phyloP scores from a whole-genome alignment of 2,888 invertebrate species.

The Oscheius sp. region DNA sequence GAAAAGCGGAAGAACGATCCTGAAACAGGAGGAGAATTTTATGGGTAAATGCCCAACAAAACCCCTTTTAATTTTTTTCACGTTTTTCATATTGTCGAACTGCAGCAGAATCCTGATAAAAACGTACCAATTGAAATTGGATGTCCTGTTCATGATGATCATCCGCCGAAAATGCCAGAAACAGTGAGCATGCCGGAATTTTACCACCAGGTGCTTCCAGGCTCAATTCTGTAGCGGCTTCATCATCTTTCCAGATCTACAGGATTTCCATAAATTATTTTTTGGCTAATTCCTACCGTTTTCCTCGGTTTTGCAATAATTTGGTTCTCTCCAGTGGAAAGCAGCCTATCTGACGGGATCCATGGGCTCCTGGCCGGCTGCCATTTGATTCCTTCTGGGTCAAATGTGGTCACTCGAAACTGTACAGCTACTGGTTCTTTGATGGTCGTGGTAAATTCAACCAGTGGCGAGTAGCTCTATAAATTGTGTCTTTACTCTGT shows the following conservation, averaged over 20 bases:
- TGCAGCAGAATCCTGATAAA: no score
- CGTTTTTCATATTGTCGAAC: no score
- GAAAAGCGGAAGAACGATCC: conserved; percentile 47
- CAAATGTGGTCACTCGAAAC: conserved; percentile 35
- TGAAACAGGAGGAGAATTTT: conserved; percentile 16
- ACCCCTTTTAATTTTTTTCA: no score
- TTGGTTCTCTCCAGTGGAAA: neutral
- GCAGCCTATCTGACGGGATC: neutral
- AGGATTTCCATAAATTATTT: conserved; percentile 19
- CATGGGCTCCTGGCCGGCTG: conserved; percentile 22
- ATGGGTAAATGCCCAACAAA: neutral
- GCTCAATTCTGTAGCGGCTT: conserved; percentile 44
- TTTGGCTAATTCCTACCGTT: neutral
- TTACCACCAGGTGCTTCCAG: conserved; percentile 3
- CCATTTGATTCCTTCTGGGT: conserved; percentile 32
- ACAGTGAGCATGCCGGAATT: conserved; percentile 28
- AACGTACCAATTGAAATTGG: conserved; percentile 24
- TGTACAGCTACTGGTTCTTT: conserved; percentile 18
- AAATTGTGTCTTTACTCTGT: conserved; percentile 1
- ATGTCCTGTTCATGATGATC: conserved; percentile 27
- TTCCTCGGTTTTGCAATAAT: conserved; percentile 16
- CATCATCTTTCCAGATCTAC: conserved; percentile 50
- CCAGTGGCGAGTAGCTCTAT: conserved; percentile 28
- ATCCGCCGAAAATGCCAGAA: conserved; percentile 24
- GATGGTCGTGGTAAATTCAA: conserved; percentile 8